These are phyloP conservation scores for Tonatia bakeri DNA, from an alignment of 2,113 vertebrate genomes.

Conservation along the genomic window DNA sequence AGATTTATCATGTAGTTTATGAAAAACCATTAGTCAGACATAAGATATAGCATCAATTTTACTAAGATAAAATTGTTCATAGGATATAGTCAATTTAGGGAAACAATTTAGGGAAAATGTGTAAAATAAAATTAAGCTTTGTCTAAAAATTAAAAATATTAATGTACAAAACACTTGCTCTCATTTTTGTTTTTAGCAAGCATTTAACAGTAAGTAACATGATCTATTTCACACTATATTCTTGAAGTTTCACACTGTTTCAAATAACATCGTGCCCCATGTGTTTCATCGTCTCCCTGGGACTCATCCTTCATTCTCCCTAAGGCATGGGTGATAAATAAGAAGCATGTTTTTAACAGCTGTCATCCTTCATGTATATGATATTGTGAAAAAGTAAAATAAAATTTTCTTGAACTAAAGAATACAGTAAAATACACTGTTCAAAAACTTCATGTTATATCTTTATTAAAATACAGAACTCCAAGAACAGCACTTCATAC, in stretches of 20 bases:
- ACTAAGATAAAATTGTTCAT: neutral
- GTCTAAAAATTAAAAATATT: constrained; percentile 3
- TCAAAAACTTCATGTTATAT: constrained; percentile 21
- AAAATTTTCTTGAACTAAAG: constrained; percentile 45
- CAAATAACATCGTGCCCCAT: constrained; percentile 12
- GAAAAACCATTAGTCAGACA: neutral
- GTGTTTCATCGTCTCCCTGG: constrained; percentile 34
- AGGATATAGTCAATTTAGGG: too few species aligned
- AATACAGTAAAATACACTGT: constrained; percentile 39
- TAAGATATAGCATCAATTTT: neutral
- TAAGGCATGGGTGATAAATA: constrained; percentile 51
- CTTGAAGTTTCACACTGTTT: constrained; percentile 37
- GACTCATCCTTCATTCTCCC: neutral
- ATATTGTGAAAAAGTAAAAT: constrained; percentile 50
- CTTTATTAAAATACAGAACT: neutral
- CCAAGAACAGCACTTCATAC: constrained; percentile 1
- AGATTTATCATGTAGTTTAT: neutral
- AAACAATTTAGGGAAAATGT: neutral
- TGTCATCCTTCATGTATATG: constrained; percentile 17
- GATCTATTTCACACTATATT: neutral
- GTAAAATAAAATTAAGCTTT: neutral
- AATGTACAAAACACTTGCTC: neutral
- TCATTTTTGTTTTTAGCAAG: neutral
- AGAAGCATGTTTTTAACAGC: constrained; percentile 58
- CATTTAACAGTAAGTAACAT: constrained; percentile 15